phyloP scores from a whole-genome alignment of 2,113 vertebrate genomes.

The Myiagra hebetior region DNA sequence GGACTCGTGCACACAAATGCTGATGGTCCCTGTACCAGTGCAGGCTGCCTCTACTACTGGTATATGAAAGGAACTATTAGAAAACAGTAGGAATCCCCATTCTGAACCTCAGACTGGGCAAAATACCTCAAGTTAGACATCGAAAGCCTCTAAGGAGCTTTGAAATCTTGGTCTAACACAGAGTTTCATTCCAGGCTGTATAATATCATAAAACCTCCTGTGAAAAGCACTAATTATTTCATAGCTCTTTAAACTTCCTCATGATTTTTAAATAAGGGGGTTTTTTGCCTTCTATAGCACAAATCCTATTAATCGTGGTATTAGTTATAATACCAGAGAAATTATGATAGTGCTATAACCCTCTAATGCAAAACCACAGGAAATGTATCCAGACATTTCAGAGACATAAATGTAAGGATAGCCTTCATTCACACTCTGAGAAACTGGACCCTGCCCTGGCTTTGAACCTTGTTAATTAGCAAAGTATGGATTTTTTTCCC shows the following conservation, averaged over 20 bases:
- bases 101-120: neutral
- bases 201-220: constrained; percentile 46
- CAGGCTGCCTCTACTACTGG: neutral
- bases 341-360: neutral
- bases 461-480: constrained; percentile 20
- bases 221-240: constrained; percentile 59
- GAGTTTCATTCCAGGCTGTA: constrained; percentile 11
- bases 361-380: constrained; percentile 32
- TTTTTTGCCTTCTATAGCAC: constrained; percentile 18
- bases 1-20: neutral
- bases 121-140: neutral
- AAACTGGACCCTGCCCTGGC: neutral
- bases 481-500: neutral
- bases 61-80: constrained; percentile 26
- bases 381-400: neutral
- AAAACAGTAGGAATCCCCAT: neutral
- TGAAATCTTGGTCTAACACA: constrained; percentile 39
- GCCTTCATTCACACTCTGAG: neutral
- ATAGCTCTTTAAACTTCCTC: constrained; percentile 47
- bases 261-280: constrained; percentile 38
- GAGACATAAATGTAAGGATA: neutral
- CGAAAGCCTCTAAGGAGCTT: constrained; percentile 21
- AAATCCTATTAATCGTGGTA: constrained; percentile 47
- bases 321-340: constrained; percentile 45
- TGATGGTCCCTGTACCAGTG: neutral